phyloP scores from a whole-genome alignment of 1,140 invertebrate species.

The Schlechtendalia chinensis region DNA sequence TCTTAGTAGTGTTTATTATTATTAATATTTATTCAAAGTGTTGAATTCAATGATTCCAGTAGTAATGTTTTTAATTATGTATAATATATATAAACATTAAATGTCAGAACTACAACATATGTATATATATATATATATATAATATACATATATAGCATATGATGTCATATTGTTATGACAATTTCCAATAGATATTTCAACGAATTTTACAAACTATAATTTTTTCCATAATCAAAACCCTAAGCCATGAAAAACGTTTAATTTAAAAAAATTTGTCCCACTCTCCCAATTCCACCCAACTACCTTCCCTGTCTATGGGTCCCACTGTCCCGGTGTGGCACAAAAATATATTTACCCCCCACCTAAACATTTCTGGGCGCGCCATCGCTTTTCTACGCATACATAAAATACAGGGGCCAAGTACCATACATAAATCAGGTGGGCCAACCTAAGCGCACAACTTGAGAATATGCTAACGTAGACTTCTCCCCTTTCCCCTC shows the following conservation, averaged over 20 bases:
- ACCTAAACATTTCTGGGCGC: conserved; percentile 47
- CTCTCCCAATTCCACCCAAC: neutral
- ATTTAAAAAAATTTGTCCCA: conserved; percentile 6
- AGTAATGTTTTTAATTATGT: neutral
- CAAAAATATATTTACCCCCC: conserved; percentile 47
- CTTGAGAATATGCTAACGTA: conserved; percentile 23
- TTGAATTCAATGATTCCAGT: neutral
- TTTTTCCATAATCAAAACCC: too few species aligned
- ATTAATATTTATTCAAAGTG: too few species aligned
- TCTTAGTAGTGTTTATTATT: neutral
- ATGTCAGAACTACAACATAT: too few species aligned
- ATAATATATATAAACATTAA: neutral
- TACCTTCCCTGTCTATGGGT: conserved; percentile 29
- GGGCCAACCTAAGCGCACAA: conserved; percentile 42
- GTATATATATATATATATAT: neutral
- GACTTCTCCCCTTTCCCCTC: conserved; percentile 48
- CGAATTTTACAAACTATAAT: neutral
- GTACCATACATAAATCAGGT: conserved; percentile 47
- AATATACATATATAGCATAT: neutral
- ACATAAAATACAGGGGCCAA: conserved; percentile 49
- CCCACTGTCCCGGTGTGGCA: conserved; percentile 12
- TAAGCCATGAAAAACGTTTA: neutral
- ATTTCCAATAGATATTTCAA: neutral
- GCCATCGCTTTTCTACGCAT: conserved; percentile 49
- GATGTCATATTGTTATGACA: neutral